Conservation (phyloP, 2,888 invertebrate species). For the Folsomia candida region DNA sequence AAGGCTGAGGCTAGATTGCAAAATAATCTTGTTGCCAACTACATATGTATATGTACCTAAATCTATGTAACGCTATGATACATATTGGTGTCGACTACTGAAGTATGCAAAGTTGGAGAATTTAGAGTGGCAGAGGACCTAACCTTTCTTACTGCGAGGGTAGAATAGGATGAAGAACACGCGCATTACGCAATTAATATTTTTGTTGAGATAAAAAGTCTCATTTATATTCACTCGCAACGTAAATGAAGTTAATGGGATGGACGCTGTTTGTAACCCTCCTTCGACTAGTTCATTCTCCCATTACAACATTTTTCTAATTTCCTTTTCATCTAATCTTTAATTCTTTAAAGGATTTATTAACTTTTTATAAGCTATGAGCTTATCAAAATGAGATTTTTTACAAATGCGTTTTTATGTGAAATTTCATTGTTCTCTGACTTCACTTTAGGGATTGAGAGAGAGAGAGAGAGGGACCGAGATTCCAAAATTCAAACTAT, state of each 20-base stretch:
- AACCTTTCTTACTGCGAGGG: too few relatives aligned
- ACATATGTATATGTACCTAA: too few relatives aligned
- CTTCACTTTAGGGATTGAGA: neutral
- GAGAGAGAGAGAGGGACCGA: neutral
- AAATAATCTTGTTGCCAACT: too few relatives aligned
- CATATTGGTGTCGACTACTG: too few relatives aligned
- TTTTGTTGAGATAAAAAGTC: neutral
- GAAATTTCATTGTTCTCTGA: neutral
- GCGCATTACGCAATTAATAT: neutral
- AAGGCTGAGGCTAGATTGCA: too few relatives aligned
- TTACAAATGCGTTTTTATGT: neutral
- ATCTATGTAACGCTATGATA: too few relatives aligned
- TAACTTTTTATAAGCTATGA: slow-evolving; percentile 16
- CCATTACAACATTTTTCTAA: slow-evolving; percentile 18
- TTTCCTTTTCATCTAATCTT: slow-evolving; percentile 19
- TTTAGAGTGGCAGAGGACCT: too few relatives aligned
- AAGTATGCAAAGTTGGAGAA: too few relatives aligned
- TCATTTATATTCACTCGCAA: neutral
- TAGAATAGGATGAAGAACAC: too few relatives aligned
- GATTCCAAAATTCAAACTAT: too few relatives aligned
- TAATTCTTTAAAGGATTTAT: slow-evolving; percentile 14
- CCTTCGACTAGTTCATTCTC: neutral
- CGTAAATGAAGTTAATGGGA: neutral
- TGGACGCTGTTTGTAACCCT: slow-evolving; percentile 4
- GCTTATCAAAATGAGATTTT: slow-evolving; percentile 18